These are phyloP conservation scores for Halichoeres trimaculatus DNA, from an alignment of 2,113 vertebrate species.

Conservation along the genomic window DNA sequence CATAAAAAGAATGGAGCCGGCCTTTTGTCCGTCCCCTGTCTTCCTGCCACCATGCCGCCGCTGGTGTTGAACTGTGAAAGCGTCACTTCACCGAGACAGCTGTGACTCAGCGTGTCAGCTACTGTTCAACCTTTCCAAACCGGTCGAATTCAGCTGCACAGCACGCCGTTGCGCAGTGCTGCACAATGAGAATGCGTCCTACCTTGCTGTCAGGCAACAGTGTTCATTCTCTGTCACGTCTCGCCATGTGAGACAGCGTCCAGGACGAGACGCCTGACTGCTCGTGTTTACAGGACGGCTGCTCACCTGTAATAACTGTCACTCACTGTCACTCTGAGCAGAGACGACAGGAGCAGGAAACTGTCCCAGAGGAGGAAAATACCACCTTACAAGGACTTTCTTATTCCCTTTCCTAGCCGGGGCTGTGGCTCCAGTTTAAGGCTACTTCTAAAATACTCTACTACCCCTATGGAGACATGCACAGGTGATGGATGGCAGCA, in stretches of 20 bases:
- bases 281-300: not conserved
- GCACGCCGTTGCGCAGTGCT: conserved; percentile 7
- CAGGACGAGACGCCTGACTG: conserved; percentile 8
- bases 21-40: conserved; percentile 47
- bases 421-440: too few species aligned
- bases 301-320: conserved; percentile 40
- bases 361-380: not conserved
- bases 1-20: conserved; percentile 23
- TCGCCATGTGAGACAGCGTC: conserved; percentile 2
- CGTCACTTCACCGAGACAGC: conserved; percentile 42
- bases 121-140: conserved; percentile 35
- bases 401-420: too few species aligned
- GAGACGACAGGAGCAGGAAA: not conserved
- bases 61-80: conserved; percentile 51
- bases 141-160: conserved; percentile 39
- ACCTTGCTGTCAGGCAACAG: conserved; percentile 35
- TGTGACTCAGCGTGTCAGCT: conserved; percentile 52
- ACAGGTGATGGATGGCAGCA: too few species aligned
- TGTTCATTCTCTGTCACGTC: conserved; percentile 27
- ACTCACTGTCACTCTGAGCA: not conserved
- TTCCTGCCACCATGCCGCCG: conserved; percentile 32
- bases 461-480: too few species aligned
- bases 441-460: too few species aligned
- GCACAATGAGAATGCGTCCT: conserved; percentile 49
- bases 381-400: not conserved